Base-by-base conservation (phyloP, 2,888 invertebrate genomes). In the Drosophila diplacantha region DNA sequence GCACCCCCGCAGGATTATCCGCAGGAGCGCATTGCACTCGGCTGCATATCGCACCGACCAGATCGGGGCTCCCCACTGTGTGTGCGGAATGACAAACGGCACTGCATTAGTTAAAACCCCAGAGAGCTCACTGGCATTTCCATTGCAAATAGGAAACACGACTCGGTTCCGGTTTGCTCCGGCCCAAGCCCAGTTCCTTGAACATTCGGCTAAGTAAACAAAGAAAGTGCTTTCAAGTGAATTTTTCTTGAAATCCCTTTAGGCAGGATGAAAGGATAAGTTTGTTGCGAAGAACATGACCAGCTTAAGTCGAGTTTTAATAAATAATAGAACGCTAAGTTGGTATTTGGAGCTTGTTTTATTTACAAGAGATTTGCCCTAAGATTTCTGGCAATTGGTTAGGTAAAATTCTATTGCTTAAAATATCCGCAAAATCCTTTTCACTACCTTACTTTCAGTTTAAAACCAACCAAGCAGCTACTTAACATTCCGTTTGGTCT, bases 61-160 rank as follows among this genome's bases (percentile, higher is more conserved):
- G 44, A 46, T 56, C 56, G 12, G 6, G 39, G 39, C 26, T 34
- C 20, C 57, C 57, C 16, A 12, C 61, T 20, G 57, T 57, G 41
- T 41, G 24, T 26, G 57, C 41, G 20, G 34, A 18, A 35, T 60
- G 61, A 58, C 34, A 58, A 58, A 58, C 41, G 20, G 57, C 26
- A 29, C 14, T 34, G 43, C 57, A 58, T 58, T 60, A 29, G 41
- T 60, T 41, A 41, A 26, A 60, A 22, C 32, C 61, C 41, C 34
- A 18, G 34, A 20, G 35, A 55, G 26, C n/a, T 26, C 54, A 34
- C 2, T 54, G 18, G 56, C 35, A 55, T 16, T 55, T 37, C 26
- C 56, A 29, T 29, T 20, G 35, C 54, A 55, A 55, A 55, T 55
- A 37, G 56, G 20, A 55, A 55, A 37, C 55, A 55, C 20, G n/a